These are phyloP conservation scores for Cheilosia vernalis DNA, from an alignment of 2,888 invertebrate species.

Conservation along the genomic window DNA sequence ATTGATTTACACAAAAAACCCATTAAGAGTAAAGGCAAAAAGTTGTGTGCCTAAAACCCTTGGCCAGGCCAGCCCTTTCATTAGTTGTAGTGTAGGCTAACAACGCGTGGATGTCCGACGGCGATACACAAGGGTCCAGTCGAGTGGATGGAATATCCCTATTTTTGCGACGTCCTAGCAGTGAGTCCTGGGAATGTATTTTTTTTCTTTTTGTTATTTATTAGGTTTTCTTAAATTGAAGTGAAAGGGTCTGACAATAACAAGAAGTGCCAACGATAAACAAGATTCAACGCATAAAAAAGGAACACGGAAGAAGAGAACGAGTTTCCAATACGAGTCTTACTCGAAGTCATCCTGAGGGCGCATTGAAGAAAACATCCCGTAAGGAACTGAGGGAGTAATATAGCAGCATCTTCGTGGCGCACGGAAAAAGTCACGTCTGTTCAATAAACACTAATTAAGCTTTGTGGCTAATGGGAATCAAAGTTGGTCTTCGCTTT, in stretches of 20 bases:
- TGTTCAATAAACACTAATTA: constrained; percentile 74
- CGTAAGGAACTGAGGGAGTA: constrained; percentile 3
- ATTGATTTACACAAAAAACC: constrained; percentile 69
- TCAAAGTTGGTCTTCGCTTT: constrained; percentile 63
- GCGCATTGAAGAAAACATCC: constrained; percentile 24
- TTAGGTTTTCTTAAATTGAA: neutral
- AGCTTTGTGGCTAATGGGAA: constrained; percentile 70
- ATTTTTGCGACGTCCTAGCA: constrained; percentile 1
- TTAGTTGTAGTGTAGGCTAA: constrained; percentile 5
- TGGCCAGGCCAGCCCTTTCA: neutral
- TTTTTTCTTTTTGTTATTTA: neutral
- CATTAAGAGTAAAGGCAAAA: constrained; percentile 37
- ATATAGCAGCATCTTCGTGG: constrained; percentile 11
- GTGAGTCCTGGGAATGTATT: constrained; percentile 17
- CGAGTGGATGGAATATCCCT: neutral
- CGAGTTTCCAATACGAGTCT: constrained; percentile 37
- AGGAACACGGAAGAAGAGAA: constrained; percentile 2
- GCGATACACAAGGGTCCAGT: constrained; percentile 7
- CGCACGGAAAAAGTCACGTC: constrained; percentile 60
- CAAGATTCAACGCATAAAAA: constrained; percentile 22
- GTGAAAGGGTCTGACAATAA: neutral
- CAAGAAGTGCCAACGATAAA: constrained; percentile 37
- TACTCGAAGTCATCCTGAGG: constrained; percentile 27
- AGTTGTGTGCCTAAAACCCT: constrained; percentile 30
- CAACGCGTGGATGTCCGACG: constrained; percentile 14